These are phyloP conservation scores for Sesia bembeciformis DNA, from an alignment of 2,888 invertebrate genomes.

Conservation along the genomic window DNA sequence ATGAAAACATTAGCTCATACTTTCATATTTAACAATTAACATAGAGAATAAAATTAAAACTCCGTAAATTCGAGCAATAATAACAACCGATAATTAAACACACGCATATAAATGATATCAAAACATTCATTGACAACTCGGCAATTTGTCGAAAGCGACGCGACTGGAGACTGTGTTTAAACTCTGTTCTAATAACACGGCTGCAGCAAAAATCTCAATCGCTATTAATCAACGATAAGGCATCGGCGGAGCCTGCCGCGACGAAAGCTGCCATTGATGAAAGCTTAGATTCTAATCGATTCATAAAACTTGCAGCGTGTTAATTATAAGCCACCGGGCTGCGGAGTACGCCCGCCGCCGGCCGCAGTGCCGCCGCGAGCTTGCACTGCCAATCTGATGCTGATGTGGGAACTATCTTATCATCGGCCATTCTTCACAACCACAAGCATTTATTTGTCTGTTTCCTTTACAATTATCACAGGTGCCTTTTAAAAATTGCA, in stretches of 20 bases:
- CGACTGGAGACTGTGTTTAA: slow-evolving; percentile 41
- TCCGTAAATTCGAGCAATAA: background rate
- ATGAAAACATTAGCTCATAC: too few relatives aligned
- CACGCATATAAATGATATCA: slow-evolving; percentile 21
- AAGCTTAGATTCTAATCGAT: slow-evolving; percentile 74
- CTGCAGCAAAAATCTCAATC: slow-evolving; percentile 64
- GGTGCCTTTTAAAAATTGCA: slow-evolving; percentile 25
- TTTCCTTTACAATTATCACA: slow-evolving; percentile 49
- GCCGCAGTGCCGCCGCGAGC: slow-evolving; percentile 33
- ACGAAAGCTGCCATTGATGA: slow-evolving; percentile 71
- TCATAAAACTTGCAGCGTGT: slow-evolving; percentile 72
- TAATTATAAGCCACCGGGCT: slow-evolving; percentile 72
- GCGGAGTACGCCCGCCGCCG: slow-evolving; percentile 18
- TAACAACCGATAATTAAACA: background rate
- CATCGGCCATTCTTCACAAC: slow-evolving; percentile 52
- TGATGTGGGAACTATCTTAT: slow-evolving; percentile 54
- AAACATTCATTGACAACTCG: slow-evolving; percentile 46
- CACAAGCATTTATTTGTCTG: slow-evolving; percentile 50
- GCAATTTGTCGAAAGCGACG: slow-evolving; percentile 56
- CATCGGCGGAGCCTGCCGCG: slow-evolving; percentile 49
- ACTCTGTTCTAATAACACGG: slow-evolving; percentile 58
- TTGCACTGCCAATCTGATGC: slow-evolving; percentile 32
- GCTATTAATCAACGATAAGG: slow-evolving; percentile 69
- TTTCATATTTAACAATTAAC: too few relatives aligned
- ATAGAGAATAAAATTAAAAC: too few relatives aligned